Evolutionary conservation across 2,113 vertebrate genomes (phyloP).

Genomic region (Mystacornis crossleyi): DNA sequence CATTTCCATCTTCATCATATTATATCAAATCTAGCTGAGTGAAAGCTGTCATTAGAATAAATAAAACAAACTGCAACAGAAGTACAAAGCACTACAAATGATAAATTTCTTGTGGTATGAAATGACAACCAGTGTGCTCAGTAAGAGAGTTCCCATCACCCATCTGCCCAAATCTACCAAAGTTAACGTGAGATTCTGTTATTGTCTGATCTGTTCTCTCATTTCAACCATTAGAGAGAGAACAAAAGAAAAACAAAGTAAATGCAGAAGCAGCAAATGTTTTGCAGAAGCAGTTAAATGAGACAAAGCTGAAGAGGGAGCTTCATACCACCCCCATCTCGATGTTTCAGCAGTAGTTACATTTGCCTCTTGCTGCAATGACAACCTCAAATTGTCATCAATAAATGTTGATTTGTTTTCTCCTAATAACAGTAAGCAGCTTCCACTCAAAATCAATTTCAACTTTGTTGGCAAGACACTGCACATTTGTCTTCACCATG

Average conservation of each 20-base stretch:
- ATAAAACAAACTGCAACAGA: not conserved
- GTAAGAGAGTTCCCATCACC: not conserved
- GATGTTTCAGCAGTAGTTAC: not conserved
- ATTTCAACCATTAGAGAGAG: not conserved
- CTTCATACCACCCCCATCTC: not conserved
- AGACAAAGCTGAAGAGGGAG: not conserved
- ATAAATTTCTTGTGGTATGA: not conserved
- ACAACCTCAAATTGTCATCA: not conserved
- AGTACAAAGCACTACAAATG: not conserved
- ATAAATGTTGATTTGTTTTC: constrained; percentile 42
- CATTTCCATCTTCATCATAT: not conserved
- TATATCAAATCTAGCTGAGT: not conserved
- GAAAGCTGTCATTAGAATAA: not conserved
- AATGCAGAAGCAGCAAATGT: not conserved
- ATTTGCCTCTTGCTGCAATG: not conserved
- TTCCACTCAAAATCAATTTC: constrained; percentile 1
- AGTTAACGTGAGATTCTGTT: not conserved
- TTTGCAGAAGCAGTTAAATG: not conserved
- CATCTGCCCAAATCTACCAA: not conserved
- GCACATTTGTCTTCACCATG: not conserved
- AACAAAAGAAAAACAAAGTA: not conserved
- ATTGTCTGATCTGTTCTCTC: not conserved
- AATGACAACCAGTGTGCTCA: not conserved
- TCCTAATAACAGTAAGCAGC: not conserved
- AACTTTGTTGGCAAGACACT: not conserved